Percentiles rank a stretch among this genome's conserved stretches.
phyloP scores from a whole-genome alignment of 2,888 invertebrate genomes.

The Pyralis farinalis region DNA sequence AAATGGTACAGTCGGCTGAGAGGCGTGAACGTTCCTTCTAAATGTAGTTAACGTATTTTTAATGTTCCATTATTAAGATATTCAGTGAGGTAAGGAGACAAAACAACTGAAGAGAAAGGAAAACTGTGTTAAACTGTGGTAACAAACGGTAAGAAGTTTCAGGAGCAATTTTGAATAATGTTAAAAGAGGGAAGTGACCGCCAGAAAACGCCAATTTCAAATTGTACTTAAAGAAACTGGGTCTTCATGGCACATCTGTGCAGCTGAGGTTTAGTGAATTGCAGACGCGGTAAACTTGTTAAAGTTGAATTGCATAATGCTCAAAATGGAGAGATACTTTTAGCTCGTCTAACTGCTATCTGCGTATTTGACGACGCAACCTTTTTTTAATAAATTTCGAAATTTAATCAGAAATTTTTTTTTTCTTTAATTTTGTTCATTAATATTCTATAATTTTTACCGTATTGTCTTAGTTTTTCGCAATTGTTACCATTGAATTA shows the following conservation, averaged over 20 bases:
- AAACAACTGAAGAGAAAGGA: conserved; percentile 14
- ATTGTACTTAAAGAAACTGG: not conserved
- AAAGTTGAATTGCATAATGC: too few species aligned
- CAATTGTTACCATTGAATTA: too few species aligned
- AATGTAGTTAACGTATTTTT: conserved; percentile 40
- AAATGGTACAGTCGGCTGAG: conserved; percentile 17
- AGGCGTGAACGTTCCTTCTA: conserved; percentile 20
- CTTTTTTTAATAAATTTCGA: too few species aligned
- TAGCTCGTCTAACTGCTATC: too few species aligned
- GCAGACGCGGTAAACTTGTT: conserved; percentile 3
- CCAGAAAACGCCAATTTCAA: conserved; percentile 8
- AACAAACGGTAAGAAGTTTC: conserved; percentile 8
- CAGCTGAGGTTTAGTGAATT: conserved; percentile 5
- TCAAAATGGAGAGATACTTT: too few species aligned
- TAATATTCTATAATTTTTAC: too few species aligned
- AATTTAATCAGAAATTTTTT: too few species aligned
- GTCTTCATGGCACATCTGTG: conserved; percentile 2
- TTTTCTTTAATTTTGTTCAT: too few species aligned
- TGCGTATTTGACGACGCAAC: too few species aligned
- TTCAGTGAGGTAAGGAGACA: conserved; percentile 22
- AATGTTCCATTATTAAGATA: conserved; percentile 35
- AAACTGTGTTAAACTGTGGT: conserved; percentile 16
- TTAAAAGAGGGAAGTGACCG: conserved; percentile 19
- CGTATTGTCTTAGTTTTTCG: too few species aligned
- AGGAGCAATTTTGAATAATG: not conserved